Evolutionary conservation across 1,140 invertebrate genomes (phyloP).

Genomic region (Drosophila mauritiana): DNA sequence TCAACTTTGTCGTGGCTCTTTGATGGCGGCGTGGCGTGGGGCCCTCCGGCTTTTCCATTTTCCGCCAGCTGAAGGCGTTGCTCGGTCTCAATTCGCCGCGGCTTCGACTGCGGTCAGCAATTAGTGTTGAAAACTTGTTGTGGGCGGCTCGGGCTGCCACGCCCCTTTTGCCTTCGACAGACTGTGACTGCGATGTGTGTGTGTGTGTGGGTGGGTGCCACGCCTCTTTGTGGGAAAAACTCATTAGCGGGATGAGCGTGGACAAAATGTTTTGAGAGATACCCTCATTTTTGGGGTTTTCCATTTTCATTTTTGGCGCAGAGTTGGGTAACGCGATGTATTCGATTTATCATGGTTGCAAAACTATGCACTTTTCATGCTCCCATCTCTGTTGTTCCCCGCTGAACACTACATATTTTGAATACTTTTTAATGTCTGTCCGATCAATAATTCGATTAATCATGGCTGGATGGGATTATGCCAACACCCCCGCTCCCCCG

Average conservation of each 20-base stretch:
- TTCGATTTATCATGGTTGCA: background rate
- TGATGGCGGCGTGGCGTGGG: background rate
- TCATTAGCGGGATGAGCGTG: constrained; percentile 59
- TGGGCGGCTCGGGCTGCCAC: constrained; percentile 15
- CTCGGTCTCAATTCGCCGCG: constrained; percentile 2
- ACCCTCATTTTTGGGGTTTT: background rate
- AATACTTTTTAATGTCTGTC: background rate
- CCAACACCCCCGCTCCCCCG: no score
- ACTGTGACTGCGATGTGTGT: background rate
- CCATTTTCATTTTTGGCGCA: no score
- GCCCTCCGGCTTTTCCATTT: background rate
- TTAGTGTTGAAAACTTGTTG: constrained; percentile 58
- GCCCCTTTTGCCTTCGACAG: constrained; percentile 1
- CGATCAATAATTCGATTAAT: constrained; percentile 6
- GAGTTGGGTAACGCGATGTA: background rate
- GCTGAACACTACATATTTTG: background rate
- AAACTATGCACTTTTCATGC: background rate
- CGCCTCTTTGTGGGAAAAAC: constrained; percentile 61
- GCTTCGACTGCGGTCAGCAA: constrained; percentile 39
- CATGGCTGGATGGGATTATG: background rate
- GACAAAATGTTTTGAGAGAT: constrained; percentile 27
- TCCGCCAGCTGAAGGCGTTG: background rate
- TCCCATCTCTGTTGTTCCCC: background rate
- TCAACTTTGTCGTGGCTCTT: constrained; percentile 31
- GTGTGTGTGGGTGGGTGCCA: constrained; percentile 18